These are phyloP conservation scores for Poeciliopsis retropinna DNA, from an alignment of 2,113 vertebrate genomes.

Conservation along the genomic window DNA sequence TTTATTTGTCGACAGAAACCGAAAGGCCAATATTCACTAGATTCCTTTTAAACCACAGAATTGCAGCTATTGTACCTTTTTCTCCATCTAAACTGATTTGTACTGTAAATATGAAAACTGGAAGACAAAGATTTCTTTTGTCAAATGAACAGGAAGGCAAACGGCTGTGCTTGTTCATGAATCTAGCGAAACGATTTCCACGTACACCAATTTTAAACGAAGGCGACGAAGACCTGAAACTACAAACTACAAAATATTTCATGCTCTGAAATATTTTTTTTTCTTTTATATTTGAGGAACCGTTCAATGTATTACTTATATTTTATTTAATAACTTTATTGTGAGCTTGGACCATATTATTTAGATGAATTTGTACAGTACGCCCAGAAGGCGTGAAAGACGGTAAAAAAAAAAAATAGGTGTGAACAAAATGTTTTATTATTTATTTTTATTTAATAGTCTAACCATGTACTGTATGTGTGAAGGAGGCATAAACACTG, in stretches of 20 bases:
- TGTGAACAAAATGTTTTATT: neutral
- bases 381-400: neutral
- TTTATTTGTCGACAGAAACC: too few species aligned
- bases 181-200: too few species aligned
- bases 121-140: neutral
- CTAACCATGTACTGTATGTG: neutral
- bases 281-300: too few species aligned
- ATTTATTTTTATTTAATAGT: neutral
- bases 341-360: neutral
- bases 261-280: too few species aligned
- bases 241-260: too few species aligned
- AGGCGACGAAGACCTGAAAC: too few species aligned
- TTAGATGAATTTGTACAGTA: neutral
- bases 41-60: too few species aligned
- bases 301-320: neutral
- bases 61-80: neutral
- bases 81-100: neutral
- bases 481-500: neutral
- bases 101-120: neutral
- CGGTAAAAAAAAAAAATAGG: neutral
- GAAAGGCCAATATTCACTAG: too few species aligned
- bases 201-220: too few species aligned
- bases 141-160: neutral
- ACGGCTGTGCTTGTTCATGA: too few species aligned
- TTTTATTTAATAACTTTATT: neutral